Conservation (phyloP, 1,140 invertebrate species). For the Ceratina calcarata region DNA sequence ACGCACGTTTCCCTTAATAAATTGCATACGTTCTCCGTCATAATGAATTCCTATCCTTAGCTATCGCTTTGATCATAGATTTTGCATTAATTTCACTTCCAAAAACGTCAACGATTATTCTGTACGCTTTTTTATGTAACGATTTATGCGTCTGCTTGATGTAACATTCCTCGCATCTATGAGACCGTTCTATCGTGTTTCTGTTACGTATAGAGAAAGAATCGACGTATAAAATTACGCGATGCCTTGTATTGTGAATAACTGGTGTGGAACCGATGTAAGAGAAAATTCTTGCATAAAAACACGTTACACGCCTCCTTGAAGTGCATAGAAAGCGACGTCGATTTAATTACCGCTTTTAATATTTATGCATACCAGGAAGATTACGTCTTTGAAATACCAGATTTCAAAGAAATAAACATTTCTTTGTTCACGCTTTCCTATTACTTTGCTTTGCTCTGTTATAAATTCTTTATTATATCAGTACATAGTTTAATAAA, state of each 20-base stretch:
- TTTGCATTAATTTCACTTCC: no score
- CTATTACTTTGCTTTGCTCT: background rate
- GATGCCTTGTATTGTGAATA: conserved; percentile 36
- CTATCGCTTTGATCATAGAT: background rate
- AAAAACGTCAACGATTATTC: background rate
- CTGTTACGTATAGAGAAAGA: conserved; percentile 9
- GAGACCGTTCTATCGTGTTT: conserved; percentile 13
- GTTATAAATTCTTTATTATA: background rate
- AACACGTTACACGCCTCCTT: conserved; percentile 18
- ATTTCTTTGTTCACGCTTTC: background rate
- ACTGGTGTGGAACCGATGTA: conserved; percentile 28
- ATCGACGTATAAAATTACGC: conserved; percentile 39
- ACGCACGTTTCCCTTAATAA: background rate
- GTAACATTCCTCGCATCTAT: background rate
- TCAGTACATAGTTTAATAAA: no score
- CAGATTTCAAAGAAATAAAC: background rate
- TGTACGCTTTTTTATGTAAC: background rate
- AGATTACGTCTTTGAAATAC: conserved; percentile 26
- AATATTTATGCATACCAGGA: conserved; percentile 19
- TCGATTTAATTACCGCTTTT: conserved; percentile 23
- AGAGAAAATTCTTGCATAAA: conserved; percentile 49
- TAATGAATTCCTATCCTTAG: background rate
- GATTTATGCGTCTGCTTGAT: background rate
- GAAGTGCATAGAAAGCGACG: conserved; percentile 12
- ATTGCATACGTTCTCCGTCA: background rate